These are phyloP conservation scores for Alviniconcha strummeri DNA, from an alignment of 2,888 invertebrate genomes.

Conservation along the genomic window DNA sequence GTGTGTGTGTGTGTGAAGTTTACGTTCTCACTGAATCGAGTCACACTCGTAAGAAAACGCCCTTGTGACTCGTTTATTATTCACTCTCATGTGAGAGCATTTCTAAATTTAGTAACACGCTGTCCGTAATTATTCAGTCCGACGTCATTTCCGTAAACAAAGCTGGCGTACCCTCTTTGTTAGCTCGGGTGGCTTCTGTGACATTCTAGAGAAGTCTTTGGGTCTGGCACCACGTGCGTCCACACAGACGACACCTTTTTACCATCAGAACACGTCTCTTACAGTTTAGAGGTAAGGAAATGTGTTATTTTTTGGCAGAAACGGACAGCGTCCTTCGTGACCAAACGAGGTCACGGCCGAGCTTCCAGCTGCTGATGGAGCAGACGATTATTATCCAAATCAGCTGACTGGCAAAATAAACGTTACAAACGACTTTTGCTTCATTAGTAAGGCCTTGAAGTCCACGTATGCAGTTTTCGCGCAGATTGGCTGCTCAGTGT, in stretches of 20 bases:
- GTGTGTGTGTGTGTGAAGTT: no score
- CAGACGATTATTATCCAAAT: slow-evolving; percentile 13
- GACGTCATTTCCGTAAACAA: slow-evolving; percentile 51
- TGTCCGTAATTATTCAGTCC: slow-evolving; percentile 26
- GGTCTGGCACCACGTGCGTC: background rate
- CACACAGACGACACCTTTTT: background rate
- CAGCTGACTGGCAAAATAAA: background rate
- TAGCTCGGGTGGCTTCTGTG: slow-evolving; percentile 1
- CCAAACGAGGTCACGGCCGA: slow-evolving; percentile 30
- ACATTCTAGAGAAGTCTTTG: slow-evolving; percentile 23
- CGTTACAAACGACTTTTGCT: no score
- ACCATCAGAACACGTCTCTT: background rate
- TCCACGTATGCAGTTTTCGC: no score
- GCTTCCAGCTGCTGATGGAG: slow-evolving; percentile 13
- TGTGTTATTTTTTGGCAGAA: background rate
- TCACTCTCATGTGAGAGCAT: background rate
- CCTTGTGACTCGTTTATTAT: background rate
- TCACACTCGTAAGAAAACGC: no score
- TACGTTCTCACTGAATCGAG: no score
- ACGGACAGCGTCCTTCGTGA: slow-evolving; percentile 5
- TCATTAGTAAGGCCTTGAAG: no score
- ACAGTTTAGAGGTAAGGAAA: slow-evolving; percentile 12
- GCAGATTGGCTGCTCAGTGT: background rate
- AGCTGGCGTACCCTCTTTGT: slow-evolving; percentile 37
- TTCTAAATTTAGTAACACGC: slow-evolving; percentile 27